Evolutionary conservation across 2,113 vertebrate species (phyloP), one percentile per base, ranked within the genome.

Genomic region (Seriola quinqueradiata): DNA sequence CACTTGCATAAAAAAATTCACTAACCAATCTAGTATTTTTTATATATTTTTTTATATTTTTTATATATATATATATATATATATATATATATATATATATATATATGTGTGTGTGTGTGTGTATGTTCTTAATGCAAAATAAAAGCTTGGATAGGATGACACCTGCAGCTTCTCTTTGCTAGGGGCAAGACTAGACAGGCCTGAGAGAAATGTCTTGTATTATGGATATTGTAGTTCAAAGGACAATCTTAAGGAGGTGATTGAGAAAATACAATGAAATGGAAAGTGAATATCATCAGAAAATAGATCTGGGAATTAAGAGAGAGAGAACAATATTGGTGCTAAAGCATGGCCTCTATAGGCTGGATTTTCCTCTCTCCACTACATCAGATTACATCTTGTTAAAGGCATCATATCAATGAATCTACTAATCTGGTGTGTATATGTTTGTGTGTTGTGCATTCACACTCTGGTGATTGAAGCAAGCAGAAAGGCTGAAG

Each of bases 371-470:
- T 59, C 11, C 25, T 59, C 25, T 36, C 52, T 40, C 9, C 44
- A n/a, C 34, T 7, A 2, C n/a, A 54, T 40, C 17, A 13, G 58
- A 76, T 59, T 65, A 70, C 25, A 63, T 52, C 13, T 28, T 64
- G 34, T 79, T 28, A 75, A 76, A 71, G 60, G 52, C 28, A 52
- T 60, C 34, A 42, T 44, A 57, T 34, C 57, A 52, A 44, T 85
- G 48, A 85, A 38, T 74, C 59, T 21, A 34, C 3, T 71, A 82
- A 82, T 79, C 70, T 28, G 14, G 4, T 36, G 36, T 57, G 7
- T 2, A 8, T 52, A 52, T 52, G 50, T 52, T 17, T 60, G 8
- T 54, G 23, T 50, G 58, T 21, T 32, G 8, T n/a, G 40, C 16
- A 2, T 38, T 76, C 16, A 5, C 42, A 34, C 28, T 11, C 42